These are phyloP conservation scores for Corbicula japonica DNA, from an alignment of 2,888 invertebrate genomes.

Conservation along the genomic window DNA sequence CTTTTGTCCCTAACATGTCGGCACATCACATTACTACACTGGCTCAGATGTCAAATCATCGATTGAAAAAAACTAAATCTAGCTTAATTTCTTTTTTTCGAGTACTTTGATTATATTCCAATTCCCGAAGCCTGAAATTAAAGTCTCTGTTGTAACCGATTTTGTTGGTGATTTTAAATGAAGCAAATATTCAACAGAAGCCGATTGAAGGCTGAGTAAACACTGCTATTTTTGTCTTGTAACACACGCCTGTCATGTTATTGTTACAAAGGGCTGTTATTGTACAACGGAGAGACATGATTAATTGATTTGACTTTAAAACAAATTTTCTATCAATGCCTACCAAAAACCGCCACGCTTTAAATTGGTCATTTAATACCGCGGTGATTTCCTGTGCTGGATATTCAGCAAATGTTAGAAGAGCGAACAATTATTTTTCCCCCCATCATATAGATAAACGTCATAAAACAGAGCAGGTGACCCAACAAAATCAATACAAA, in stretches of 20 bases:
- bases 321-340: not conserved
- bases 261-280: constrained; percentile 20
- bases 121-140: too few relatives aligned
- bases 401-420: not conserved
- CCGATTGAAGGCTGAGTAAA: constrained; percentile 12
- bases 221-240: constrained; percentile 1
- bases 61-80: too few relatives aligned
- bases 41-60: too few relatives aligned
- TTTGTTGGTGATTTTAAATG: too few relatives aligned
- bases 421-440: constrained; percentile 26
- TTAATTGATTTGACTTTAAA: constrained; percentile 11
- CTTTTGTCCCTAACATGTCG: too few relatives aligned
- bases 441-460: constrained; percentile 29
- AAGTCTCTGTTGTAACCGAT: too few relatives aligned
- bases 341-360: not conserved
- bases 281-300: not conserved
- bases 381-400: constrained; percentile 1
- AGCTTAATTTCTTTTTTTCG: too few relatives aligned
- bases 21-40: too few relatives aligned
- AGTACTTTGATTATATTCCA: too few relatives aligned
- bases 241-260: constrained; percentile 4
- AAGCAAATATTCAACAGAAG: not conserved
- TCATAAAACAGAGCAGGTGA: constrained; percentile 35
- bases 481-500: constrained; percentile 15
- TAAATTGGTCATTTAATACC: constrained; percentile 30